These are phyloP conservation scores for Eilema sororculum DNA, from an alignment of 2,888 invertebrate species.

Conservation along the genomic window DNA sequence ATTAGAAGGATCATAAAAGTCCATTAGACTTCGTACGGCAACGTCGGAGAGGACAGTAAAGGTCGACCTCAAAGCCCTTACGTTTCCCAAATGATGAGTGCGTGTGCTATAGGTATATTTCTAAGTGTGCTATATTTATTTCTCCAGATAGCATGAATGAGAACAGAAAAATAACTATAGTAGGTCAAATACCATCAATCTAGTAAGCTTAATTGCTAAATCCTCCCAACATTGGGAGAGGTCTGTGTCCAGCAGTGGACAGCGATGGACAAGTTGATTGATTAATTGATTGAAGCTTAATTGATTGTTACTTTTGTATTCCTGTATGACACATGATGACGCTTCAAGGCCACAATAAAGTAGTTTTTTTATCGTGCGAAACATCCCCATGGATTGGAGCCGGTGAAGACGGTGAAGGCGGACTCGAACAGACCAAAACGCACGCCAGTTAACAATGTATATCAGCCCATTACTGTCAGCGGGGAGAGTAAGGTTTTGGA, in stretches of 20 bases:
- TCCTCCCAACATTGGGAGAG: too few relatives aligned
- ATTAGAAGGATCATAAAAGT: conserved; percentile 72
- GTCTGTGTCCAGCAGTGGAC: too few relatives aligned
- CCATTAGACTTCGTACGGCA: conserved; percentile 65
- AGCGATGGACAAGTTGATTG: too few relatives aligned
- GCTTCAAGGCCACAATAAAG: neutral
- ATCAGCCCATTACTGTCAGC: neutral
- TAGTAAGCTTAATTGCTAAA: neutral
- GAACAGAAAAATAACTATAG: neutral
- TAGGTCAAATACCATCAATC: neutral
- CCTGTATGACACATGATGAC: too few relatives aligned
- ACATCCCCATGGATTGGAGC: too few relatives aligned
- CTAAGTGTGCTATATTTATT: conserved; percentile 26
- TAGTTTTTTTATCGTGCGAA: too few relatives aligned
- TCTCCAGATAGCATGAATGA: neutral
- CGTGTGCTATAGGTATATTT: conserved; percentile 29
- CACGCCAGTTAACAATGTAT: too few relatives aligned
- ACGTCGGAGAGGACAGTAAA: conserved; percentile 61
- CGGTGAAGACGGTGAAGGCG: too few relatives aligned
- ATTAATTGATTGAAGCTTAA: too few relatives aligned
- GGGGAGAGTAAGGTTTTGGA: neutral
- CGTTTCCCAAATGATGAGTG: conserved; percentile 39
- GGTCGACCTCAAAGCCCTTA: conserved; percentile 57
- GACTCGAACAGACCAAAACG: too few relatives aligned
- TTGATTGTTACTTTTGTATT: neutral